Base-by-base conservation (phyloP, 2,113 vertebrate species). In the Microcebus jonahi region DNA sequence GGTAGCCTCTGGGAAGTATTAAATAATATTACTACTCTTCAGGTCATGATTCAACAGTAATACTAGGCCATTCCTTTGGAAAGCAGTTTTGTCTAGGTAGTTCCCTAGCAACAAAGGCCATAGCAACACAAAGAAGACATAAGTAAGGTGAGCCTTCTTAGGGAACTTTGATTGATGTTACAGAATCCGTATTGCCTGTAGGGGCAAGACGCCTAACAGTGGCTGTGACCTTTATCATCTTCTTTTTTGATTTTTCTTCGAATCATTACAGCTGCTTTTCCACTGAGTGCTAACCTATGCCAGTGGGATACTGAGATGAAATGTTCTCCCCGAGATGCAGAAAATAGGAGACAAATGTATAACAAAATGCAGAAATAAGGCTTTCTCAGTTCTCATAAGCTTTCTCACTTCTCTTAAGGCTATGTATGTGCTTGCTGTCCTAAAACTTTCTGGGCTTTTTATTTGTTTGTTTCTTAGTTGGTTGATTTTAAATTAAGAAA, bases 51-150 rank as follows among this genome's bases (percentile, higher is more conserved):
- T 95, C 42, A 70, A 50, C 55, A 90, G 61, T 53, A 88, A 81
- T 31, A 79, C 34, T 0, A 0, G 3, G 3, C 21, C 25, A 8
- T 83, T 87, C 42, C 20, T 85, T 83, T 45, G 83, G 67, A 86
- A 95, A 50, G 73, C 23, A 8, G 2, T 55, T 86, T 96, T 90
- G 57, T 29, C 68, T 57, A 8, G 50, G 23, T 53, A n/a, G 2
- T 94, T 97, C 57, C 67, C 20, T 96, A 96, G 94, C 88, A 97
- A 95, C 91, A 48, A 1, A 4, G 45, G 39, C 67, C 76, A 70
- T 25, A 82, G 57, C 36, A 76, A 63, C 70, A 53, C 50, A 90
- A 45, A 85, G 61, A 9, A 91, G 57, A 39, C 34, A 83, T 82
- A 80, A 92, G 15, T 25, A 15, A 36, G 2, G 0, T 79, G 11